A percentile compares a stretch with the other conserved stretches of the same genome.
These are phyloP conservation scores for Ectemnius lituratus DNA, from an alignment of 2,888 invertebrate species.

Conservation along the genomic window DNA sequence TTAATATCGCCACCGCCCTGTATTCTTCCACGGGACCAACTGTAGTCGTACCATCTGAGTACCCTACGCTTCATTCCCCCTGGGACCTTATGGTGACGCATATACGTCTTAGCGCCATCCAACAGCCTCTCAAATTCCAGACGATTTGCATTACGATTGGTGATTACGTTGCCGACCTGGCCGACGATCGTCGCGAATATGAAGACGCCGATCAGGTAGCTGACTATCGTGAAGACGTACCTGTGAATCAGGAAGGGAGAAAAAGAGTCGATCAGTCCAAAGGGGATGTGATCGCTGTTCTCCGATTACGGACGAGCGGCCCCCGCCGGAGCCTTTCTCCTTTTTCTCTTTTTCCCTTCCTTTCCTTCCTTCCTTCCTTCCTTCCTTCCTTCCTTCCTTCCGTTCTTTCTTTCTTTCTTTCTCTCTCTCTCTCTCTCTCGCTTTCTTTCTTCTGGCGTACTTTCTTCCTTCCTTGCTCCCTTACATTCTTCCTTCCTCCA, in stretches of 20 bases:
- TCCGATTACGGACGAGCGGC: slow-evolving; percentile 74
- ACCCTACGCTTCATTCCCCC: slow-evolving; percentile 97
- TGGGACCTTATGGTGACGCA: slow-evolving; percentile 98
- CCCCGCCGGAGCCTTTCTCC: slow-evolving; percentile 77
- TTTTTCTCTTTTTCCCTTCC: slow-evolving; percentile 52
- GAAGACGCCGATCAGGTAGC: slow-evolving; percentile 98
- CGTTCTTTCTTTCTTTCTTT: slow-evolving; percentile 44
- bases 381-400: slow-evolving; percentile 30
- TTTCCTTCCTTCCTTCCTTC: slow-evolving; percentile 23
- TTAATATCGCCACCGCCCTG: slow-evolving; percentile 98
- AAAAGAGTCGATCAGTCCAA: slow-evolving; percentile 66
- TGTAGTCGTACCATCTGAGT: slow-evolving; percentile 98
- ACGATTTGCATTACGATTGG: slow-evolving; percentile 96
- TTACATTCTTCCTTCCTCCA: slow-evolving; percentile 24
- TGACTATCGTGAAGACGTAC: slow-evolving; percentile 97
- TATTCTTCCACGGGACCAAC: slow-evolving; percentile 97
- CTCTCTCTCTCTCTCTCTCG: slow-evolving; percentile 38
- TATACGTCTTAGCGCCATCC: slow-evolving; percentile 98
- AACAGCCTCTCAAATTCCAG: slow-evolving; percentile 95
- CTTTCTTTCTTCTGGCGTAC: slow-evolving; percentile 15
- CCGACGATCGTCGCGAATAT: slow-evolving; percentile 98
- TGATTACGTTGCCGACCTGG: slow-evolving; percentile 98
- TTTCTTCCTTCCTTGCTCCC: slow-evolving; percentile 33
- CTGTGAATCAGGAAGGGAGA: slow-evolving; percentile 79
- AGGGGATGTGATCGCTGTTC: slow-evolving; percentile 60